Evolutionary conservation across 2,113 vertebrate genomes (phyloP).

Genomic region (Dromas ardeola): DNA sequence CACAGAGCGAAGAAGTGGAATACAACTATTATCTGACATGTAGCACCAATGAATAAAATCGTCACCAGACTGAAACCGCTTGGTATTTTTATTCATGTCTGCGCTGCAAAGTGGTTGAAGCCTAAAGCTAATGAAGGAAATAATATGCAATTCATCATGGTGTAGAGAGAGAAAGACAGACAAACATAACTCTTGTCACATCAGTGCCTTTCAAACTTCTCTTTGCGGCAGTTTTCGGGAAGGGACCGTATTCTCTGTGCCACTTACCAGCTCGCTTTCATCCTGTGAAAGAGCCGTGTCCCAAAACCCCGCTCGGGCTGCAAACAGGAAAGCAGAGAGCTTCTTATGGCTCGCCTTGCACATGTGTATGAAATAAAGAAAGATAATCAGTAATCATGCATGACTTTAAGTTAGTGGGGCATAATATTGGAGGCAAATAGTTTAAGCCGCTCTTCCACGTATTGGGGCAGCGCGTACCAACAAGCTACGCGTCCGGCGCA

Average conservation of each 20-base stretch:
- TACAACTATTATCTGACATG: conserved; percentile 44
- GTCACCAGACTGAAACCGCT: conserved; percentile 34
- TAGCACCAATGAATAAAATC: conserved; percentile 54
- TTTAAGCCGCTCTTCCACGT: background rate
- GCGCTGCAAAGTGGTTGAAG: conserved; percentile 34
- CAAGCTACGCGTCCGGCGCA: background rate
- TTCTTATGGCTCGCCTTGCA: conserved; percentile 13
- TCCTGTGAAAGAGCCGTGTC: background rate
- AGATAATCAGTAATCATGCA: conserved; percentile 48
- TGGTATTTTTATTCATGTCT: conserved; percentile 52
- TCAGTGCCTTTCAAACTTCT: conserved; percentile 62
- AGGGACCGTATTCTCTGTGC: background rate
- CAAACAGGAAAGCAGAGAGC: background rate
- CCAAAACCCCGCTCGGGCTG: conserved; percentile 6
- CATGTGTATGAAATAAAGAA: conserved; percentile 50
- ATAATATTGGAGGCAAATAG: conserved; percentile 16
- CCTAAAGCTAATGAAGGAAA: conserved; percentile 68
- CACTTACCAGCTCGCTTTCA: conserved; percentile 31
- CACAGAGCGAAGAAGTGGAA: background rate
- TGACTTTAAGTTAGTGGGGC: conserved; percentile 65
- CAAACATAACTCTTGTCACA: conserved; percentile 44
- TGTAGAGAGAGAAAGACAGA: conserved; percentile 46
- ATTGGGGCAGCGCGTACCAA: background rate
- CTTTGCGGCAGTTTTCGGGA: conserved; percentile 1
- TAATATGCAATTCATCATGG: conserved; percentile 70